Base-by-base conservation (phyloP, 2,888 invertebrate genomes). In the Heliconius ismenius region DNA sequence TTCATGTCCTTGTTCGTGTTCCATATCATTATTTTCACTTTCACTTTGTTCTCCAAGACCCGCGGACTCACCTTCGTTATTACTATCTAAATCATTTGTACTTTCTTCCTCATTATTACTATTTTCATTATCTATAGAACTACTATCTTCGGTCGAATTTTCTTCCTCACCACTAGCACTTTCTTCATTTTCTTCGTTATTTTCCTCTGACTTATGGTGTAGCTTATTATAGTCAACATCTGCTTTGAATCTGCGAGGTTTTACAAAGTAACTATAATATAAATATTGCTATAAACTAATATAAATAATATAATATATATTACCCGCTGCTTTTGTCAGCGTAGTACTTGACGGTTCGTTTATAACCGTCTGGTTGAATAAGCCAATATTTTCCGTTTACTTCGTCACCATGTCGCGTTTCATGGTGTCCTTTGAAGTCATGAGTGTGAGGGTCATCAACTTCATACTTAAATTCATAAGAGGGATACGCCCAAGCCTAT, bases 391-490 rank as follows among this genome's bases (percentile, higher is more conserved):
- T 88, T 78, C 95, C 95, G 80, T 91, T 93, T 24, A 95, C 94
- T 80, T 90, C 89, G 81, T 94, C 95, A 64, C 95, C 95, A 24
- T 95, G 86, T 73, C 95, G 89, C 39, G 82, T 81, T 83, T 95
- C 95, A 67, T 93, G 87, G 78, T 95, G 95, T 76, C 90, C 92
- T 85, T 95, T 95, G 77, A 89, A 86, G 85, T 95, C 95, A 79
- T 95, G 95, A 28, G 95, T 95, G 84, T 95, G 92, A 74, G 94
- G 93, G 85, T 95, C 95, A 77, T 91, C 85, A 75, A 95, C 95
- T 82, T 91, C 92, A 86, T 95, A 95, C 80, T 92, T 93, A 91
- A 93, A 95, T 82, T 94, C 93, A 86, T 94, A 94, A 86, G 90
- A 89, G 79, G 94, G 93, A 91, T 93, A 92, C 88, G 92, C 83